Percentiles rank a stretch among this genome's conserved stretches.
These are phyloP conservation scores for Drosophila santomea DNA, from an alignment of 1,140 invertebrate genomes.

Conservation along the genomic window DNA sequence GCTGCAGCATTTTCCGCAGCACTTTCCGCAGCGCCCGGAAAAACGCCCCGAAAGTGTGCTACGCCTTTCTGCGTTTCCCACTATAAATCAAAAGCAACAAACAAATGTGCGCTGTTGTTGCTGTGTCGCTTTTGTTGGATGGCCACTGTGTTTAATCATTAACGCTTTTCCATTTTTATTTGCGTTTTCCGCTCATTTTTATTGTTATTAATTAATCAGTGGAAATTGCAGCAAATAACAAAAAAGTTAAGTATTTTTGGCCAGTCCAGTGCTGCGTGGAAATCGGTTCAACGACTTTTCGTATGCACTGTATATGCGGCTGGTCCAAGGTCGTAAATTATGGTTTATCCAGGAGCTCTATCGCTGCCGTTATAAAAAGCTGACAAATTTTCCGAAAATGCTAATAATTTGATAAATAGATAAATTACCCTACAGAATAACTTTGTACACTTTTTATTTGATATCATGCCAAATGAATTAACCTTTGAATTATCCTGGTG, in stretches of 20 bases:
- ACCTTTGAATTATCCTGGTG: too few species aligned
- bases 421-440: background rate
- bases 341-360: slow-evolving; percentile 26
- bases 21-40: slow-evolving; percentile 39
- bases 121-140: slow-evolving; percentile 47
- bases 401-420: slow-evolving; percentile 5
- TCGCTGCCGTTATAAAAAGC: slow-evolving; percentile 13
- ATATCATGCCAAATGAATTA: too few species aligned
- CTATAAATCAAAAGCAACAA: slow-evolving; percentile 77
- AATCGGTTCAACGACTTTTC: slow-evolving; percentile 32
- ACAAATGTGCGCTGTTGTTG: slow-evolving; percentile 55
- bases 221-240: slow-evolving; percentile 57
- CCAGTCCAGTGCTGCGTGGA: slow-evolving; percentile 16
- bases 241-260: slow-evolving; percentile 31
- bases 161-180: slow-evolving; percentile 33
- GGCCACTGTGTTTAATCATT: slow-evolving; percentile 72
- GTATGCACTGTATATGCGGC: slow-evolving; percentile 31
- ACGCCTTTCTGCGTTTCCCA: slow-evolving; percentile 62
- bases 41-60: slow-evolving; percentile 64
- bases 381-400: slow-evolving; percentile 24
- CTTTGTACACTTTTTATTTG: too few species aligned
- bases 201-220: slow-evolving; percentile 83
- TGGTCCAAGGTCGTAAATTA: slow-evolving; percentile 24
- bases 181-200: slow-evolving; percentile 50
- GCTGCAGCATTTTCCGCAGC: slow-evolving; percentile 45